Evolutionary conservation across 2,113 vertebrate genomes (phyloP).

Genomic region (Psittacara wagleri): DNA sequence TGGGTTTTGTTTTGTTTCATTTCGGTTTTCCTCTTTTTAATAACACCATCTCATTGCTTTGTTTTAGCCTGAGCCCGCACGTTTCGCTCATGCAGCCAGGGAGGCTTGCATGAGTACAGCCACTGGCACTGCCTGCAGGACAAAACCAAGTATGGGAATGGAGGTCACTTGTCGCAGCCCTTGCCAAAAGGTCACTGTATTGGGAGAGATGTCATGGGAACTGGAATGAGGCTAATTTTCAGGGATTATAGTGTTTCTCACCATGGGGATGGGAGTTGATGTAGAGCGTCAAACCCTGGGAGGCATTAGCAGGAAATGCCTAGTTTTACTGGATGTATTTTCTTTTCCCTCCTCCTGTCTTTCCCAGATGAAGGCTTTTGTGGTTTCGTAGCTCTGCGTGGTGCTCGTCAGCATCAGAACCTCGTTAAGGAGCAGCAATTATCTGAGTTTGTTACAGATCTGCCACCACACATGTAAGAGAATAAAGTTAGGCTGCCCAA

Average conservation of each 20-base stretch:
- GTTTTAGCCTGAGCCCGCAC: background rate
- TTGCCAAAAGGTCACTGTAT: background rate
- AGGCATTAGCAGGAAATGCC: background rate
- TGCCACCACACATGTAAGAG: accelerated
- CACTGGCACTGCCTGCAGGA: background rate
- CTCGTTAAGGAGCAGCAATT: background rate
- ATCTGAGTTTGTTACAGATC: background rate
- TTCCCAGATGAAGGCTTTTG: background rate
- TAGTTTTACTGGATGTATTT: background rate
- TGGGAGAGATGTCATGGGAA: slow-evolving; percentile 39
- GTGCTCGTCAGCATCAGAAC: background rate
- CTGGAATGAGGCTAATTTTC: background rate
- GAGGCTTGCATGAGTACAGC: background rate
- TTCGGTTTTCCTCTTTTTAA: background rate
- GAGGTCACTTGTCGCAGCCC: background rate
- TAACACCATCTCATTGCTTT: background rate
- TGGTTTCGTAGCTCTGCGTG: accelerated
- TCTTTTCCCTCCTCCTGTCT: background rate
- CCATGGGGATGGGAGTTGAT: background rate
- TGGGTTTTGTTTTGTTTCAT: background rate
- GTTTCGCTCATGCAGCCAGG: background rate
- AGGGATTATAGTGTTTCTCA: background rate
- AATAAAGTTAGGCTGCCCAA: background rate
- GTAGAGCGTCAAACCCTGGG: background rate
- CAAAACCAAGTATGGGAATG: background rate